Evolutionary conservation across 2,113 vertebrate species (phyloP), one percentile per base, ranked within the genome.

Genomic region (Tetrao urogallus): DNA sequence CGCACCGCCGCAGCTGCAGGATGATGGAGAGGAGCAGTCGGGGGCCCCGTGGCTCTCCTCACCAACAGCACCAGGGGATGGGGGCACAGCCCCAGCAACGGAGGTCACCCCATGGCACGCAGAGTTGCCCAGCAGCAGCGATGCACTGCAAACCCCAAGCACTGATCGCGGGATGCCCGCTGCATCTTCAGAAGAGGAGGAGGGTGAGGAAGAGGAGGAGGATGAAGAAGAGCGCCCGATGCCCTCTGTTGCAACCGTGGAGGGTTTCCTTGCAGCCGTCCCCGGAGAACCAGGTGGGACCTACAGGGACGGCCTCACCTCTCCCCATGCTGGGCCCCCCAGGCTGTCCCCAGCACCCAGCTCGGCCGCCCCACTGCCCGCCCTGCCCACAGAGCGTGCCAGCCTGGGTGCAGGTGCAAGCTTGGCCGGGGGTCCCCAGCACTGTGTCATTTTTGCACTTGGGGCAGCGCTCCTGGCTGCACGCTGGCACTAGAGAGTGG

Each of bases 381-480:
- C 93, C n/a, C 85, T 97, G 69, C 96, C 98, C 70, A 97, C 96
- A 3, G 97, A 97, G 36, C 96, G 93, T 10, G 98, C 97, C 67
- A 96, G 98, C 80, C 76, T 97, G 10, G 97, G 90, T 28, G 91
- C 82, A 2, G 96, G 96, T 1, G 40, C 84, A 87, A 92, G 72
- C 72, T 19, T 66, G 14, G 90, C 97, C 89, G 96, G 96, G 97
- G 97, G 97, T 85, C 93, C 96, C 69, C 63, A 82, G 67, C 86
- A 84, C 89, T 92, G 72, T 19, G 50, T 74, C 42, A 45, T 69
- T 40, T 40, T 96, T 3, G 50, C 90, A 24, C 75, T 96, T 2
- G 91, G 91, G 65, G 86, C 89, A 70, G 92, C 79, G 36, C n/a
- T 97, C 17, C 88, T 87, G 95, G 92, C 88, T 2, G 91, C 72